Evolutionary conservation across 2,113 vertebrate species (phyloP).

Genomic region (Pelusios castaneus): DNA sequence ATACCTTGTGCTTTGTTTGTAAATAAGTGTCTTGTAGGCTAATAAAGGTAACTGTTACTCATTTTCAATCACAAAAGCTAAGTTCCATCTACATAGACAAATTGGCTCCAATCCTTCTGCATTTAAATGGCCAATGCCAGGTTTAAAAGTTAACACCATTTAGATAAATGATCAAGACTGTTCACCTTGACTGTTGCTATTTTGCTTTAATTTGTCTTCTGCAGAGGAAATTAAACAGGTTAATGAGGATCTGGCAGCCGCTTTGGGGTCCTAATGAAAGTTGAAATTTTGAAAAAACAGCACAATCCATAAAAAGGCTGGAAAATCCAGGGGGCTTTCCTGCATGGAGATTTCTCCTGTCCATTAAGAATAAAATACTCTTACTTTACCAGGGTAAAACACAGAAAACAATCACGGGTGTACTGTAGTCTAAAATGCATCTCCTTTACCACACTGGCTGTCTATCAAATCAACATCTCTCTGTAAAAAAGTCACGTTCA

Average conservation of each 20-base stretch:
- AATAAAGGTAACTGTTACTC: conserved; percentile 35
- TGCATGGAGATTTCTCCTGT: neutral
- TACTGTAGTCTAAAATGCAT: neutral
- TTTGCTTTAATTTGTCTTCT: neutral
- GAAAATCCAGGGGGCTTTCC: neutral
- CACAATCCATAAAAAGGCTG: neutral
- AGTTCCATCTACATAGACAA: neutral
- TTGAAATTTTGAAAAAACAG: neutral
- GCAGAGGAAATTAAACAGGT: conserved; percentile 13
- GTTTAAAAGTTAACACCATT: conserved; percentile 29
- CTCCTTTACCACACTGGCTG: fast-evolving
- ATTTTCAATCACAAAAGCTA: conserved; percentile 14
- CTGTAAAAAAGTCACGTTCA: neutral
- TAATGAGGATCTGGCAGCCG: conserved; percentile 19
- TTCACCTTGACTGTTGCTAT: neutral
- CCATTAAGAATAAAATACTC: neutral
- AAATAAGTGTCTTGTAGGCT: neutral
- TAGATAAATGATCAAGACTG: conserved; percentile 12
- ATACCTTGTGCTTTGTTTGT: neutral
- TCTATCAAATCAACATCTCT: neutral
- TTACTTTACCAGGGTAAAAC: neutral
- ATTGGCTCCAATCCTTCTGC: neutral
- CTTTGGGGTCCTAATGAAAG: conserved; percentile 10
- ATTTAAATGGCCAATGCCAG: conserved; percentile 15
- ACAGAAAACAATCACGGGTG: neutral